A percentile compares a stretch with the other conserved stretches of the same genome.
These are phyloP conservation scores for Lophius piscatorius DNA, from an alignment of 2,113 vertebrate species.

Conservation along the genomic window DNA sequence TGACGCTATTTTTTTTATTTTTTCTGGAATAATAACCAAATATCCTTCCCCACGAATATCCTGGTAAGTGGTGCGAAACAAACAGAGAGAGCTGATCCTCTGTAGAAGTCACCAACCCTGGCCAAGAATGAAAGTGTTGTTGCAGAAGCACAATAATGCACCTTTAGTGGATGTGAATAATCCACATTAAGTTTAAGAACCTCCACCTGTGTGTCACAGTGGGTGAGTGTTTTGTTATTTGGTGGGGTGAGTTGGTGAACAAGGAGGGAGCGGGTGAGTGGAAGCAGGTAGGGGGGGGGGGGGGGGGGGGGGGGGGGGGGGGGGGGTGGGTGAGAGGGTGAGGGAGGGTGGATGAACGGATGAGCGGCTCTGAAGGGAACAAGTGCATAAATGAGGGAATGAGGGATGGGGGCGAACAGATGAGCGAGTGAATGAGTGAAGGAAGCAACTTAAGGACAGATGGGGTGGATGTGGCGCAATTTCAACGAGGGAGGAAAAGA, in stretches of 20 bases:
- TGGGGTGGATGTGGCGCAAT: too few relatives aligned
- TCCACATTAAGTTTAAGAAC: too few relatives aligned
- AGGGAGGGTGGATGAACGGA: conserved; percentile 9
- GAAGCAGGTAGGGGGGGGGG: conserved; percentile 1
- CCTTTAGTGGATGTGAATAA: too few relatives aligned
- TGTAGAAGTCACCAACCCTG: too few relatives aligned
- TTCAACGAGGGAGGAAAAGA: too few relatives aligned
- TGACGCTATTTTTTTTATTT: conserved; percentile 8
- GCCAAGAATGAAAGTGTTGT: too few relatives aligned
- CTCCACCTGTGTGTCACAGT: not conserved
- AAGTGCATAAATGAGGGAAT: not conserved
- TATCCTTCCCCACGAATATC: not conserved
- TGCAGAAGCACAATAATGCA: too few relatives aligned
- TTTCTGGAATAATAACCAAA: not conserved
- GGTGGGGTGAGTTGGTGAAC: conserved; percentile 19
- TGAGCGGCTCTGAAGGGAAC: conserved; percentile 24
- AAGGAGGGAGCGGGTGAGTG: conserved; percentile 30
- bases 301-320: not conserved
- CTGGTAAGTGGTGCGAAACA: not conserved
- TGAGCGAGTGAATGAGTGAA: conserved; percentile 4
- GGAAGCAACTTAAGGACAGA: too few relatives aligned
- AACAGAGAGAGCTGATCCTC: too few relatives aligned
- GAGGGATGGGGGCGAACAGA: conserved; percentile 10
- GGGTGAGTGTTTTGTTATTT: conserved; percentile 28
- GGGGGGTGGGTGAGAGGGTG: not conserved